Evolutionary conservation across 2,113 vertebrate genomes (phyloP).

Genomic region (Centropus bengalensis): DNA sequence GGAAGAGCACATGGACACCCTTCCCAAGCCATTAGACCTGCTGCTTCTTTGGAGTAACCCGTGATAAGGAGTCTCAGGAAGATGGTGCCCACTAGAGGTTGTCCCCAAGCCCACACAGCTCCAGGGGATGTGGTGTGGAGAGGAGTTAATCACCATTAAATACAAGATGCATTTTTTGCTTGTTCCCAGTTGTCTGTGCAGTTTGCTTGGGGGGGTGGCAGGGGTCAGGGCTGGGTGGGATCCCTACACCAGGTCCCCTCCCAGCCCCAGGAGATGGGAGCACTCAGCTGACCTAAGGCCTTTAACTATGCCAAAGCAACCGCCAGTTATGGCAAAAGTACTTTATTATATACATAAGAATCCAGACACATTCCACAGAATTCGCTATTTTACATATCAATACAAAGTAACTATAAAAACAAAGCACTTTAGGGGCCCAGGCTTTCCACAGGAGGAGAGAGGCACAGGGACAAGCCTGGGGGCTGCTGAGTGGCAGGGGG

Average conservation of each 20-base stretch:
- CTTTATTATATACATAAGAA: constrained; percentile 72
- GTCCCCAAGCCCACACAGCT: neutral
- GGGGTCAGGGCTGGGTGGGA: neutral
- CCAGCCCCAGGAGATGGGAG: neutral
- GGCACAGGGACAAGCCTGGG: constrained; percentile 44
- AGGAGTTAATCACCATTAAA: neutral
- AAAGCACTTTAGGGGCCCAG: constrained; percentile 70
- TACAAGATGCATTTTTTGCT: neutral
- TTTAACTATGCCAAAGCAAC: neutral
- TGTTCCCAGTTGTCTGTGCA: neutral
- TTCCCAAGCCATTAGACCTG: accelerated
- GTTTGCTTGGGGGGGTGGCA: neutral
- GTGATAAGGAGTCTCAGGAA: neutral
- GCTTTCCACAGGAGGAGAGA: constrained; percentile 59
- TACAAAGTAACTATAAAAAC: constrained; percentile 75
- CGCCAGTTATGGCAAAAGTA: constrained; percentile 57
- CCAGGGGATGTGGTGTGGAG: neutral
- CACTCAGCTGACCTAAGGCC: neutral
- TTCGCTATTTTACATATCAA: constrained; percentile 61
- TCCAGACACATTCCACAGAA: constrained; percentile 71
- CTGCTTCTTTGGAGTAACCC: neutral
- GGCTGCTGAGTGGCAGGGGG: neutral
- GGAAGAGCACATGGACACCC: accelerated
- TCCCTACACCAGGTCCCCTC: neutral
- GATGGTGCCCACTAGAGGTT: accelerated